Base-by-base conservation (phyloP, 2,888 invertebrate genomes). In the Crossocerus cetratus region DNA sequence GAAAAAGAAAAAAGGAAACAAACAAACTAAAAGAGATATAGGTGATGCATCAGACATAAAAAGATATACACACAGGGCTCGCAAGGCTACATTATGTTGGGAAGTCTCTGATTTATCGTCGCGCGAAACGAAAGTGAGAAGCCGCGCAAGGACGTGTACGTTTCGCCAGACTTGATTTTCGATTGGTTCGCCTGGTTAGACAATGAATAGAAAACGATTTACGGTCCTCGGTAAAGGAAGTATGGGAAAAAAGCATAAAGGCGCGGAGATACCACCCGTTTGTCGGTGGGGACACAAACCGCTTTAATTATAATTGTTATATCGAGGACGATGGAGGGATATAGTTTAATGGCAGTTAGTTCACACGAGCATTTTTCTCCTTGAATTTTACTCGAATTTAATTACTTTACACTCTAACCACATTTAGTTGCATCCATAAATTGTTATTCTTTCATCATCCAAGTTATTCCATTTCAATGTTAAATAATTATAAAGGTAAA, bases 401-500 rank as follows among this genome's bases (percentile, higher is more conserved):
- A 78, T 86, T 87, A 88, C 87, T 88, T 84, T 86, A 88, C 88
- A 87, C 88, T 86, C 86, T 89, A 88, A 88, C 86, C 86, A 88
- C 88, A 88, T 88, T 90, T 86, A 88, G 88, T 89, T 88, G 86
- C 89, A 89, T 89, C 84, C 87, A 87, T 45, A 85, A 88, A 89
- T 88, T 90, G 90, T 90, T 89, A 88, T 90, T 89, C 87, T 89
- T 87, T 89, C 86, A 88, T 89, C 88, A 87, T 87, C 87, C 85
- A 64, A 86, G 85, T 87, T 88, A 90, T 88, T 88, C 88, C 89
- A 89, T 90, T 32, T 90, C 86, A 90, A 90, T 90, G 90, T 90
- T 90, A 88, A 90, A 90, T 89, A 90, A 89, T 89, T 86, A 90
- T 88, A 88, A 73, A 74, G 32, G 32, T 53, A 74, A 86, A 87